Evolutionary conservation across 2,888 invertebrate genomes (phyloP), one percentile per base, ranked within the genome.

Genomic region (Odontothrips loti): DNA sequence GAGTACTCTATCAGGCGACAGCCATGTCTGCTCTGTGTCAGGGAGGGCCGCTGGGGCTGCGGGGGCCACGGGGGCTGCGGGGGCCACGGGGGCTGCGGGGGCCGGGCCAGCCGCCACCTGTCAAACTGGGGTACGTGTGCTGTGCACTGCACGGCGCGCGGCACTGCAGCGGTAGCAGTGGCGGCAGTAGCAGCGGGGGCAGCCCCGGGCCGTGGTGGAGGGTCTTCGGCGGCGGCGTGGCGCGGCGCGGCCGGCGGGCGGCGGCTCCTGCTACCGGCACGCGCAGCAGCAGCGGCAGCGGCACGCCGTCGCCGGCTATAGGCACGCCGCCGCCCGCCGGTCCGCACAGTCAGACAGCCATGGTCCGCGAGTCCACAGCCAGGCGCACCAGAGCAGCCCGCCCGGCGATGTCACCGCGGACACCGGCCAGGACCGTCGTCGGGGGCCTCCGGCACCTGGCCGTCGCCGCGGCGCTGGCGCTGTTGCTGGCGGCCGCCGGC

Each of bases 321-420:
- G 34, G 34, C 34, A 43, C 34, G 34, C 34, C 34, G 58, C n/a
- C 58, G 58, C 15, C 20, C 17, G 20, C 58, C 20, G 58, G 15
- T n/a, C 58, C 15, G 58, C 58, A 58, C 68, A 68, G 68, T 75
- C 68, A 27, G 10, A 27, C 68, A 75, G 68, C 23, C 68, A 75
- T 75, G 68, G 68, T 12, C 68, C 27, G 68, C 23, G 68, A 75
- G 68, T 75, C 68, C 23, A 27, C 68, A 27, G 10, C 68, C 68
- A n/a, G 3, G n/a, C 27, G 23, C 23, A 75, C 23, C 68, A 6
- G 58, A 1, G 68, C 27, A 1, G n/a, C 27, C 68, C 34, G 34
- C 34, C 51, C 51, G 51, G 68, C 68, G 68, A 68, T 68, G 68
- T 68, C n/a, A n/a, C 23, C 68, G 68, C 1, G 20, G 9, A 63